Base-by-base conservation (phyloP, 2,797 vertebrate genomes). In the Nannoperca australis region DNA sequence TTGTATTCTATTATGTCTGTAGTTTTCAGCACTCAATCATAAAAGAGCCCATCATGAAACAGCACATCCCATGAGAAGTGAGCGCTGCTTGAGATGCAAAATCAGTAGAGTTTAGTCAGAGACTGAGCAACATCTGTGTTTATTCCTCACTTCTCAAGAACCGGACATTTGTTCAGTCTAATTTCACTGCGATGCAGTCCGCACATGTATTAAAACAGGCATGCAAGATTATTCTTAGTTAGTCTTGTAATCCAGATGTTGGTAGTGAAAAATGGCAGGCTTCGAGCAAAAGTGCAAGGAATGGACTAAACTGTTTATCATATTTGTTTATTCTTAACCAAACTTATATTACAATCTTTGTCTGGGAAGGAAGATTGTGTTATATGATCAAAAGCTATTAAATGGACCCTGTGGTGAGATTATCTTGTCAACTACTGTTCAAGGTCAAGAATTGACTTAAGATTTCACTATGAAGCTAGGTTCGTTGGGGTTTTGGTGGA, bases 81-180 rank as follows among this genome's bases (percentile, higher is more conserved):
- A 4, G 34, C 20, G 7, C 27, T 7, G 14, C 20, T 51, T 32
- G n/a, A 30, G 27, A 75, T 22, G 15, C 20, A 24, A 59, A 22
- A 53, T 20, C 5, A 50, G 20, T 8, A 67, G 40, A 42, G n/a
- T 55, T 66, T 18, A 7, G n/a, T 66, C n/a, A 7, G n/a, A 40
- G 36, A 54, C 58, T 71, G 44, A 62, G 34, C 20, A 66, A 72
- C 38, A 65, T 71, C 61, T 58, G 20, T 76, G 15, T 86, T 78
- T 73, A 3, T 40, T 86, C 49, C 36, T 71, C 58, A 15, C n/a
- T 36, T 40, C 45, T 45, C 30, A 34, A 67, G 3, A 49, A 61
- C 20, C 20, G 8, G 15, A 74, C 17, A 34, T 62, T 17, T 47
- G 22, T 32, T 45, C 24, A 2, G 24, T 59, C 13, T 61, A 27